A percentile compares a stretch with the other conserved stretches of the same genome.
Evolutionary conservation across 30 jellyfish, hydroid and myxozoan species (phyloP).

Genomic region (Hydractinia echinata): DNA sequence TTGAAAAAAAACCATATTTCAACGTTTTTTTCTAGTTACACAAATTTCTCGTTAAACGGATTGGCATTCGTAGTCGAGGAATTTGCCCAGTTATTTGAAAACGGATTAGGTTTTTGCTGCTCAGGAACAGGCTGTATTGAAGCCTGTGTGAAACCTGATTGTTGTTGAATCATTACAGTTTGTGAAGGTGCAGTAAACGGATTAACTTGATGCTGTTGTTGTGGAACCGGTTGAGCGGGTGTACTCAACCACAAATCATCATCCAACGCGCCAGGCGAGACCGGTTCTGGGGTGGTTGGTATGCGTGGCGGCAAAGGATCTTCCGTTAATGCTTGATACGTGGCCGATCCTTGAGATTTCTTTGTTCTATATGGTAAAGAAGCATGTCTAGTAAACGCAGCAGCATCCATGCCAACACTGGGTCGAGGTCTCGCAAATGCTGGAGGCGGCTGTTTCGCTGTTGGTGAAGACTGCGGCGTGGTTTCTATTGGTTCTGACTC

Average conservation of each 20-base stretch:
- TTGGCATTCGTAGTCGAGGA: constrained; percentile 3
- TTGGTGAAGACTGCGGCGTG: constrained; percentile 64
- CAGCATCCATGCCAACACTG: constrained; percentile 43
- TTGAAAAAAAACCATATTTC: no score
- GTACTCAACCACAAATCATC: constrained; percentile 17
- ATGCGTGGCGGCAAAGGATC: constrained; percentile 83
- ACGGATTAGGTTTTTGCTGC: constrained; percentile 14
- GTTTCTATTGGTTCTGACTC: constrained; percentile 47
- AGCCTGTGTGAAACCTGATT: constrained; percentile 17
- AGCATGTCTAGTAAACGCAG: constrained; percentile 84
- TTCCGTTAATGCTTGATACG: constrained; percentile 91
- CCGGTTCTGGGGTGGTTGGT: constrained; percentile 40
- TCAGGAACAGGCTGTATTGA: background rate
- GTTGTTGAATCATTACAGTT: constrained; percentile 18
- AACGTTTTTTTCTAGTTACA: background rate
- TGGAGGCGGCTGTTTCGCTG: constrained; percentile 57
- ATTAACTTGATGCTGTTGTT: background rate
- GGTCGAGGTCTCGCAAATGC: constrained; percentile 89
- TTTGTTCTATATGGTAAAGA: constrained; percentile 86
- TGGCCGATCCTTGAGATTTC: constrained; percentile 75
- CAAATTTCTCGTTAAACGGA: constrained; percentile 45
- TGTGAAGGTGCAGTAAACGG: constrained; percentile 17
- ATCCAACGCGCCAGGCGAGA: constrained; percentile 4
- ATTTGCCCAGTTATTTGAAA: constrained; percentile 2
- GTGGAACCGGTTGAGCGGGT: background rate